Conservation (phyloP, 2,888 invertebrate genomes). For the Agrotis segetum region DNA sequence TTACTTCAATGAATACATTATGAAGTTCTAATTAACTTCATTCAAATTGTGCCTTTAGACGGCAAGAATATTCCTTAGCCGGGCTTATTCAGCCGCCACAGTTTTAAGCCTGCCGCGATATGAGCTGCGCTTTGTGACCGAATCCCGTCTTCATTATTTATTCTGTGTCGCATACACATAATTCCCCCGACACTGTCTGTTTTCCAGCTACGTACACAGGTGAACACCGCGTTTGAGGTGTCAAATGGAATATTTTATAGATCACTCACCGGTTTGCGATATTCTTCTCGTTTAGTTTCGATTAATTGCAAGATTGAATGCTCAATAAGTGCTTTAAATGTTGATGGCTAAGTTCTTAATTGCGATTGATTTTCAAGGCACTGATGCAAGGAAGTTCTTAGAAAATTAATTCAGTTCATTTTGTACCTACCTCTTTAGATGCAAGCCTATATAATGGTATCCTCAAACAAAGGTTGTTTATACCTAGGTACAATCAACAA, state of each 20-base stretch:
- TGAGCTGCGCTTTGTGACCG: constrained; percentile 71
- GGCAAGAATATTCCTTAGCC: constrained; percentile 55
- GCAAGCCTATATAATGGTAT: background rate
- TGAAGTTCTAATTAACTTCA: constrained; percentile 54
- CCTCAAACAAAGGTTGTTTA: constrained; percentile 13
- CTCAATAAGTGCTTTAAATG: constrained; percentile 6
- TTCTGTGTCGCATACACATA: constrained; percentile 69
- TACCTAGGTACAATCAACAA: no score
- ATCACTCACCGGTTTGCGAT: constrained; percentile 17
- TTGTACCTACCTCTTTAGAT: background rate
- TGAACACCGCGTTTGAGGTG: constrained; percentile 43
- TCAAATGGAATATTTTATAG: constrained; percentile 66
- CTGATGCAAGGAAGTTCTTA: background rate
- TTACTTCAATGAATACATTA: constrained; percentile 60
- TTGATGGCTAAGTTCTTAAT: background rate
- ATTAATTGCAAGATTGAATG: constrained; percentile 9
- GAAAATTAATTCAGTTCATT: background rate
- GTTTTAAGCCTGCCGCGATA: constrained; percentile 73
- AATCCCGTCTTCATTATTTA: constrained; percentile 75
- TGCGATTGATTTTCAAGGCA: constrained; percentile 16
- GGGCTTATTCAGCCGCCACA: constrained; percentile 70
- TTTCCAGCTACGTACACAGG: constrained; percentile 58
- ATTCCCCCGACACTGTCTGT: constrained; percentile 60
- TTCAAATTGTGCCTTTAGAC: constrained; percentile 58
- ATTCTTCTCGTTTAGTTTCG: constrained; percentile 18